Conservation (phyloP, 2,888 invertebrate species). For the Eurytoma adleriae region DNA sequence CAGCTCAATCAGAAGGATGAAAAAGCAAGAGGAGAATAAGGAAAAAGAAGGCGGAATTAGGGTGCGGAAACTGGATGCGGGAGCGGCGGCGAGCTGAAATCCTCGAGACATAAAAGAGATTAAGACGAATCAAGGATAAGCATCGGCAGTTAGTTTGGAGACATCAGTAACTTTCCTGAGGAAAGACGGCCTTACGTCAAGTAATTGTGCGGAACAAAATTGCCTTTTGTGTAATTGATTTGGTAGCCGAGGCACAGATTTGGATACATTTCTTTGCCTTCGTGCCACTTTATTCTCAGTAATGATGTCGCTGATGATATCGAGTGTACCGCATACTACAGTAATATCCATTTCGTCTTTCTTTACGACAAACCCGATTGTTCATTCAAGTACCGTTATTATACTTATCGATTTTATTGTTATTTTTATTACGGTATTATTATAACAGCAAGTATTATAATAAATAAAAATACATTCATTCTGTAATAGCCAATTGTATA, state of each 20-base stretch:
- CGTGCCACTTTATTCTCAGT: too few species aligned
- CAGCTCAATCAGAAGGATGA: constrained; percentile 17
- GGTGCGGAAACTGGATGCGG: background rate
- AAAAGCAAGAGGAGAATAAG: background rate
- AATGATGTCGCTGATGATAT: too few species aligned
- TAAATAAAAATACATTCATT: too few species aligned
- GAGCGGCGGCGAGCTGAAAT: background rate
- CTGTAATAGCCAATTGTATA: too few species aligned
- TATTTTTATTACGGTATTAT: too few species aligned
- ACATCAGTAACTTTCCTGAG: background rate
- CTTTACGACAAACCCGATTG: too few species aligned
- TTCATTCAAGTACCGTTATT: too few species aligned
- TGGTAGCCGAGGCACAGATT: background rate
- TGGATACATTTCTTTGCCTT: background rate
- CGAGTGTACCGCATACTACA: too few species aligned
- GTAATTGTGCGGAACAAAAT: constrained; percentile 30
- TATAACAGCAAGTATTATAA: too few species aligned
- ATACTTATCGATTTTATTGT: too few species aligned
- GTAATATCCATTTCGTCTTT: too few species aligned
- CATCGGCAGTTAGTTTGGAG: constrained; percentile 40
- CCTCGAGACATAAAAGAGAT: constrained; percentile 44
- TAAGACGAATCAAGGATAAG: constrained; percentile 54
- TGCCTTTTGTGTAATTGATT: constrained; percentile 17
- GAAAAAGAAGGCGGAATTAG: constrained; percentile 12
- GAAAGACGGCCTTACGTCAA: background rate